phyloP scores from a whole-genome alignment of 2,797 vertebrate species.

The Gorsachius magnificus region DNA sequence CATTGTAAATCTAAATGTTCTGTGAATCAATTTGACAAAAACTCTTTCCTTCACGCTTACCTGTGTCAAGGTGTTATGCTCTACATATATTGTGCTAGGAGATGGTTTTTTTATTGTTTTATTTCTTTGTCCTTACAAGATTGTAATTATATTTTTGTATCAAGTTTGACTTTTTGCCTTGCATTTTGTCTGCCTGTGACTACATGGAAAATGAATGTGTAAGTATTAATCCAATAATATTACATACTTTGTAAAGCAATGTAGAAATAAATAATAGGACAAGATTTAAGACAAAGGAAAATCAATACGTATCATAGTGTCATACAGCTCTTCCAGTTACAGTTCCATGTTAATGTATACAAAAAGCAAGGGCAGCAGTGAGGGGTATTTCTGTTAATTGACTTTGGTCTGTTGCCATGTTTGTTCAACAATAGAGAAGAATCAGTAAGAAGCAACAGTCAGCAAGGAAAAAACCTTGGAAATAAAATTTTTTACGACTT shows the following conservation, averaged over 20 bases:
- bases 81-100: not conserved
- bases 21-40: not conserved
- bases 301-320: not conserved
- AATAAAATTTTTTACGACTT: not conserved
- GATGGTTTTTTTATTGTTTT: rapidly evolving
- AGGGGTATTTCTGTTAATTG: not conserved
- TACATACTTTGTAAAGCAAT: not conserved
- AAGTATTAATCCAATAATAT: not conserved
- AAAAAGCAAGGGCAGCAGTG: not conserved
- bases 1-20: not conserved
- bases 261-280: not conserved
- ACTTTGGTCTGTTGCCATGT: not conserved
- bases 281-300: not conserved
- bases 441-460: not conserved
- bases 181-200: not conserved
- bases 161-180: not conserved
- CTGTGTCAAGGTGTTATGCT: not conserved
- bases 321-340: not conserved
- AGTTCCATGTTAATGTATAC: not conserved
- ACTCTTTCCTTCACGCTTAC: not conserved
- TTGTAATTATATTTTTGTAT: not conserved
- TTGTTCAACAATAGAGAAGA: not conserved
- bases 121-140: not conserved
- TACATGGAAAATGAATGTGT: not conserved
- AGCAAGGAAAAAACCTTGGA: not conserved